These are phyloP conservation scores for Drosophila putrida DNA, from an alignment of 2,888 invertebrate genomes.

Conservation along the genomic window DNA sequence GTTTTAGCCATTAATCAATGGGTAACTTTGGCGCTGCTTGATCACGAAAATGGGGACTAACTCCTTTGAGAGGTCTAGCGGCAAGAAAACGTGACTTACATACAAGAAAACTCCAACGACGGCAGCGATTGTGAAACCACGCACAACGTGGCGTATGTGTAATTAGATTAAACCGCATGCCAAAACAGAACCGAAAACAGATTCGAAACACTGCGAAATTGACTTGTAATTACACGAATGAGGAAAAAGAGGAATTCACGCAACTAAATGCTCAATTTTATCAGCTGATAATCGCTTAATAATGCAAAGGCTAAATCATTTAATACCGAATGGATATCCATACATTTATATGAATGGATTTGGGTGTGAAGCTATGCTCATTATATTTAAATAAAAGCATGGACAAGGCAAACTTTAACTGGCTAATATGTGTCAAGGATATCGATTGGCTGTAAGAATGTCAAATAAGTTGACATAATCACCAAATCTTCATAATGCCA, in stretches of 20 bases:
- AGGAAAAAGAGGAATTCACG: constrained; percentile 57
- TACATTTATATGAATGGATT: not conserved
- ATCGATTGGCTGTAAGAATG: not conserved
- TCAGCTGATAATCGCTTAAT: constrained; percentile 61
- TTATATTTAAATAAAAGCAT: not conserved
- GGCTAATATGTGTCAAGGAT: not conserved
- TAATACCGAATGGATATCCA: constrained; percentile 5
- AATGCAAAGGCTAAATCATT: constrained; percentile 42
- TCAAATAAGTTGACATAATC: not conserved
- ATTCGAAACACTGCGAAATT: constrained; percentile 69
- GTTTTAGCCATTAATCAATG: constrained; percentile 79
- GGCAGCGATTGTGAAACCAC: constrained; percentile 63
- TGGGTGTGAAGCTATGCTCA: not conserved
- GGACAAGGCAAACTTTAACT: not conserved
- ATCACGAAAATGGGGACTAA: constrained; percentile 60
- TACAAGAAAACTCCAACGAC: constrained; percentile 42
- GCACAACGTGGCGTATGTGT: constrained; percentile 81
- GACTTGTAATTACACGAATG: constrained; percentile 77
- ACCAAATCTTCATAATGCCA: too few relatives aligned
- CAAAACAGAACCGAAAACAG: constrained; percentile 60
- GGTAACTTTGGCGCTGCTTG: constrained; percentile 43
- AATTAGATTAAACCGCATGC: constrained; percentile 80
- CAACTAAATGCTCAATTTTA: constrained; percentile 48
- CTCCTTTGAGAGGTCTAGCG: constrained; percentile 75
- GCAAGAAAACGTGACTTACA: constrained; percentile 78